Percentiles rank a stretch among this genome's conserved stretches.
These are phyloP conservation scores for Pandemis heparana DNA, from an alignment of 2,888 invertebrate genomes.

Conservation along the genomic window DNA sequence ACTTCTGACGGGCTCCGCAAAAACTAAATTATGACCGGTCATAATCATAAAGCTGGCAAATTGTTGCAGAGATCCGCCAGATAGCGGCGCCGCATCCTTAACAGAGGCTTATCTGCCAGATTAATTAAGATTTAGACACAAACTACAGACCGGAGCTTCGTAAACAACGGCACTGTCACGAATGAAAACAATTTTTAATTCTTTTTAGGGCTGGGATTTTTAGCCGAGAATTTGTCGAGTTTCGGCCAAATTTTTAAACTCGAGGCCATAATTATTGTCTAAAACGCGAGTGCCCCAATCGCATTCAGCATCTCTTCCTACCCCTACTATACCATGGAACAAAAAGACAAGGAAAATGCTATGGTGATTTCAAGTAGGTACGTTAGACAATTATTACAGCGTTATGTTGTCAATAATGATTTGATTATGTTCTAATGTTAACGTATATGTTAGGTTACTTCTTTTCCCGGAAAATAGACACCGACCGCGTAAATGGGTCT, in stretches of 20 bases:
- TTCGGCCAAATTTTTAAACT: neutral
- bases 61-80: slow-evolving; percentile 17
- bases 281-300: no score
- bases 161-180: neutral
- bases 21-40: slow-evolving; percentile 10
- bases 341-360: no score
- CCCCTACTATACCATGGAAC: no score
- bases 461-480: no score
- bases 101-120: slow-evolving; percentile 23
- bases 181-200: slow-evolving; percentile 11
- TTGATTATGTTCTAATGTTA: no score
- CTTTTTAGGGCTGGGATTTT: neutral
- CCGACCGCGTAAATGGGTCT: no score
- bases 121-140: slow-evolving; percentile 25
- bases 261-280: no score
- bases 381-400: no score
- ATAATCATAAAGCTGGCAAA: slow-evolving; percentile 15
- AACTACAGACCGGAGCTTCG: slow-evolving; percentile 7
- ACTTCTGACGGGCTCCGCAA: neutral
- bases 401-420: no score
- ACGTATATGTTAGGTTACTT: no score
- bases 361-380: no score
- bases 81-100: slow-evolving; percentile 14
- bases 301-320: no score
- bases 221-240: neutral